Percentiles rank a stretch among this genome's conserved stretches.
Conservation (phyloP, 2,113 vertebrate species). For the Odobenus rosmarus region DNA sequence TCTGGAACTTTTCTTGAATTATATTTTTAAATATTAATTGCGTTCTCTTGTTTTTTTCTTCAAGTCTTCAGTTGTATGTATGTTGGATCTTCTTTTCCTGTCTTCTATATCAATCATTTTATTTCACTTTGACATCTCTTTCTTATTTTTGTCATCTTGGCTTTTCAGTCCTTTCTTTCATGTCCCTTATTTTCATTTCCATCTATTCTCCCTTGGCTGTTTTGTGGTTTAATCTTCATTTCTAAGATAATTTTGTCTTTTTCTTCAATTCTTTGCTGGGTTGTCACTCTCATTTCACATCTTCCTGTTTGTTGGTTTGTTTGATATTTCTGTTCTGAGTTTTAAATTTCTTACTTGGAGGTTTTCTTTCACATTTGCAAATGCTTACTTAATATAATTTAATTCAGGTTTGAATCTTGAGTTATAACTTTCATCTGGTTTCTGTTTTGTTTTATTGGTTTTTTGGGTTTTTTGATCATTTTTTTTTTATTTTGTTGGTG, state of each 20-base stretch:
- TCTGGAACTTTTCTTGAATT: not conserved
- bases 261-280: not conserved
- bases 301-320: not conserved
- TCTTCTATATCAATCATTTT: not conserved
- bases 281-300: not conserved
- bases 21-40: not conserved
- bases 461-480: not conserved
- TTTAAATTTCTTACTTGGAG: not conserved
- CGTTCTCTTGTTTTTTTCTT: not conserved
- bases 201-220: not conserved
- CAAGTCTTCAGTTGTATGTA: not conserved
- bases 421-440: not conserved
- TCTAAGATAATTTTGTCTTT: constrained; percentile 13
- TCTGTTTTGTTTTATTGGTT: not conserved
- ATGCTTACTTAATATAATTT: not conserved
- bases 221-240: not conserved
- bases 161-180: not conserved
- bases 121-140: not conserved
- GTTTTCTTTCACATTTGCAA: not conserved
- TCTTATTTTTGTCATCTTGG: not conserved
- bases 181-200: not conserved
- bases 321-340: not conserved
- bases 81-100: not conserved
- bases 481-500: not conserved
- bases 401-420: not conserved